phyloP scores from a whole-genome alignment of 2,797 vertebrate genomes.

The Acanthiza pusilla region DNA sequence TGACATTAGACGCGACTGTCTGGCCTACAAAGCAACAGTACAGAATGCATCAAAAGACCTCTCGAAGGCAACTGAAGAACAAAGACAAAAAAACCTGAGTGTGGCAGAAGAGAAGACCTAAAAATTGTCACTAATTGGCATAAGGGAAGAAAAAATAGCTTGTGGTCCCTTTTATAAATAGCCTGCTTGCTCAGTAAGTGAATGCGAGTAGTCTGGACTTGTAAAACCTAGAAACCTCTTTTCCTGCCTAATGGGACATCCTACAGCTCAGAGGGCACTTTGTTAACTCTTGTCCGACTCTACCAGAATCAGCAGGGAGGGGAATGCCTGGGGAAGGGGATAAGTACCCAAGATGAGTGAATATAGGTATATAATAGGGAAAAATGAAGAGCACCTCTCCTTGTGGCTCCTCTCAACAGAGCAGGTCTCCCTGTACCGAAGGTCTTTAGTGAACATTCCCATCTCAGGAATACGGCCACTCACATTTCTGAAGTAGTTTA shows the following conservation, averaged over 20 bases:
- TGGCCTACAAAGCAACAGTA: neutral
- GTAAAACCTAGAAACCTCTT: constrained; percentile 14
- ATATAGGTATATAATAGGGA: neutral
- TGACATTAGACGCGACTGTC: neutral
- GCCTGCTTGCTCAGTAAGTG: neutral
- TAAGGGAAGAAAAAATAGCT: neutral
- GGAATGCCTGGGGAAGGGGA: neutral
- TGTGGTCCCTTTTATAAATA: neutral
- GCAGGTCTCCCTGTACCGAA: neutral
- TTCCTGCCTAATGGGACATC: neutral
- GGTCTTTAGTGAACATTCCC: fast-evolving
- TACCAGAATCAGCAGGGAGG: neutral
- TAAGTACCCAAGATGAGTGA: neutral
- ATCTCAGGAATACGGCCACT: neutral
- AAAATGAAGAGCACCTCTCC: neutral
- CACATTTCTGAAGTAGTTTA: neutral
- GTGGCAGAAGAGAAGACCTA: constrained; percentile 1
- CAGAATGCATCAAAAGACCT: constrained; percentile 3
- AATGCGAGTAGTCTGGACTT: neutral
- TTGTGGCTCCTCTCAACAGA: neutral
- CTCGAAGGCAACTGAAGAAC: neutral
- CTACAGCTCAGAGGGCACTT: neutral
- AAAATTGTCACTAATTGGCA: constrained; percentile 10
- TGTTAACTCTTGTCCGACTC: neutral
- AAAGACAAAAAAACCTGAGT: neutral